Percentiles rank a stretch among this genome's conserved stretches.
phyloP scores from a whole-genome alignment of 2,113 vertebrate genomes.

The Forbesichthys papilliferus region DNA sequence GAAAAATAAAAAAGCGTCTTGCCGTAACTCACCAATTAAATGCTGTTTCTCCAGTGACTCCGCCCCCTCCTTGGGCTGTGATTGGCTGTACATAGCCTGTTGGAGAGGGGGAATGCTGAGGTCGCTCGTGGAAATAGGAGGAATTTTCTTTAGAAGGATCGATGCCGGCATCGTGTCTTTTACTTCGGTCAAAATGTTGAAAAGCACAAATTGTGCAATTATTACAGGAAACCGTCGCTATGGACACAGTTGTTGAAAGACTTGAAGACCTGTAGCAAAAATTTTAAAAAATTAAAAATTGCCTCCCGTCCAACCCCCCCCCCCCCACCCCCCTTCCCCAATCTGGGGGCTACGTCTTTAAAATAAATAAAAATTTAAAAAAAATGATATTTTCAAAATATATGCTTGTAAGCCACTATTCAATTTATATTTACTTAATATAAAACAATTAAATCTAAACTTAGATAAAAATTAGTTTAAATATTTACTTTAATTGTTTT shows the following conservation, averaged over 20 bases:
- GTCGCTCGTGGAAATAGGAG: constrained; percentile 75
- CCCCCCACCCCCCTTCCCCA: no score
- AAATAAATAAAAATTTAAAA: not conserved
- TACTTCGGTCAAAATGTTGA: constrained; percentile 71
- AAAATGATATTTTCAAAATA: not conserved
- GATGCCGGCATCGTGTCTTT: constrained; percentile 76
- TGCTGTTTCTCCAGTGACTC: constrained; percentile 74
- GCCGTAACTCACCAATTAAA: constrained; percentile 82
- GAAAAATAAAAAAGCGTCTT: constrained; percentile 82
- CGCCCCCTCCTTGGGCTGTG: constrained; percentile 70
- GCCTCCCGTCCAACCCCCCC: no score
- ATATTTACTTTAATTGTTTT: no score
- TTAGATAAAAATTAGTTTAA: not conserved
- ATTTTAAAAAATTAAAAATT: not conserved
- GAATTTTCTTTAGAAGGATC: constrained; percentile 77
- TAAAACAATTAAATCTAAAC: not conserved
- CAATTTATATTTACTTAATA: not conserved
- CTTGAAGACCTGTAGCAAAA: constrained; percentile 67
- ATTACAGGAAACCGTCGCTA: constrained; percentile 46
- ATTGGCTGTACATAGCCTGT: constrained; percentile 81
- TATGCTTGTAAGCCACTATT: not conserved
- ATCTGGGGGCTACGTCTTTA: not conserved
- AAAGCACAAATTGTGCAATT: constrained; percentile 64
- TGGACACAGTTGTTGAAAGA: constrained; percentile 49
- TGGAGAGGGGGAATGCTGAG: constrained; percentile 74